phyloP scores from a whole-genome alignment of 2,113 vertebrate species.

The Caranx ignobilis region DNA sequence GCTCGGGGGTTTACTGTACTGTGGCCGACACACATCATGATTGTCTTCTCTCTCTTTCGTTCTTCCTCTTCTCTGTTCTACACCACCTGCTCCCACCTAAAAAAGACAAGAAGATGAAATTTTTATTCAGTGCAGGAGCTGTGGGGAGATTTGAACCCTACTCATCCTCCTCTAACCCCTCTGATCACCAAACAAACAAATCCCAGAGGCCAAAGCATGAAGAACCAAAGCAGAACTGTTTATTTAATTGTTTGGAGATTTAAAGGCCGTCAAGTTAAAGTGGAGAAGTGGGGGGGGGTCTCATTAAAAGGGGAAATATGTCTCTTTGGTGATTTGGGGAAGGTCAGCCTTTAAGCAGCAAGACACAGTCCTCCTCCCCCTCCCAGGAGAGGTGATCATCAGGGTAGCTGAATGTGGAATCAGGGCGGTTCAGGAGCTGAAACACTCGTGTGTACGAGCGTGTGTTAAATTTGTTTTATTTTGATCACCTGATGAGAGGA shows the following conservation, averaged over 20 bases:
- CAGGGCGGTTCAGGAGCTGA: not conserved
- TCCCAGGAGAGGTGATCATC: conserved; percentile 22
- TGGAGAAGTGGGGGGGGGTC: not conserved
- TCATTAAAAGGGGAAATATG: conserved; percentile 52
- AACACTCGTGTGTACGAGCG: not conserved
- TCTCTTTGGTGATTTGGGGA: conserved; percentile 44
- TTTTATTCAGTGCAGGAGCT: conserved; percentile 51
- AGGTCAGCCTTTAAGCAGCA: conserved; percentile 37
- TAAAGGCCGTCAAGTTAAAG: conserved; percentile 64
- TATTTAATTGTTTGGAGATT: conserved; percentile 54
- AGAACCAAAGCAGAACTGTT: conserved; percentile 26
- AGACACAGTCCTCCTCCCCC: not conserved
- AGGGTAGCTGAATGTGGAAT: conserved; percentile 40
- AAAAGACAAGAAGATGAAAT: conserved; percentile 34
- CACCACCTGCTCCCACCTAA: conserved; percentile 1
- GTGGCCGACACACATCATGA: conserved; percentile 13
- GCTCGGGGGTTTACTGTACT: conserved; percentile 38
- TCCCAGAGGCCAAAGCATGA: not conserved
- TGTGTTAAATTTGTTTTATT: conserved; percentile 1
- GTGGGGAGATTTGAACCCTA: conserved; percentile 47
- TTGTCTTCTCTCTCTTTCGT: conserved; percentile 22
- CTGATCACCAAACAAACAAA: conserved; percentile 26
- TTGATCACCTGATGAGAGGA: conserved; percentile 3
- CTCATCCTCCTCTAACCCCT: conserved; percentile 9
- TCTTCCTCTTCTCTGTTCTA: conserved; percentile 13